Conservation (phyloP, 64 coral and sea anemone species). For the Catalaphyllia jardinei region DNA sequence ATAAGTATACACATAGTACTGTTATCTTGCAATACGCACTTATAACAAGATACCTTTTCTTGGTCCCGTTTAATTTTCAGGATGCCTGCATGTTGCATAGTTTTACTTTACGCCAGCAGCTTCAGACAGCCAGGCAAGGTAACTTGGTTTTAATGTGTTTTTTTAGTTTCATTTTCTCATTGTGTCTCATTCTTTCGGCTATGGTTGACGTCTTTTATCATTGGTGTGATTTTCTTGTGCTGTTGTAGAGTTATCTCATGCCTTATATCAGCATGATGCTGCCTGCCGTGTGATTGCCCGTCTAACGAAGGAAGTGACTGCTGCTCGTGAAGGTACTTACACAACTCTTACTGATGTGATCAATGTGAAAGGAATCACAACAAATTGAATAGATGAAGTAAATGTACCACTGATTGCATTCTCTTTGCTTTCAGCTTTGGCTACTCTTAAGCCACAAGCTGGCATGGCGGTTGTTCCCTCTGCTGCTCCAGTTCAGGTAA, state of each 20-base stretch:
- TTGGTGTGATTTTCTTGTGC: neutral
- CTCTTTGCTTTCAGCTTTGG: conserved; percentile 65
- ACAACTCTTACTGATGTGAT: neutral
- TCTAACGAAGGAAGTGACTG: conserved; percentile 96
- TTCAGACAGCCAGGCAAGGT: conserved; percentile 99
- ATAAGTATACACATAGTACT: too few relatives aligned
- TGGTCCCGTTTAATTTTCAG: conserved; percentile 38
- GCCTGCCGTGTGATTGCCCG: conserved; percentile 98
- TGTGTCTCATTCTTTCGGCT: neutral
- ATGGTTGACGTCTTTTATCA: neutral
- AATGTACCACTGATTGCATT: neutral
- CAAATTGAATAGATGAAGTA: neutral
- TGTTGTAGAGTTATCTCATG: conserved; percentile 93
- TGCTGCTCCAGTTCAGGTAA: conserved; percentile 64
- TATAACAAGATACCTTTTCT: neutral
- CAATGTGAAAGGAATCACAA: neutral
- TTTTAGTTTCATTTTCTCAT: too few relatives aligned
- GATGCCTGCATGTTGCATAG: conserved; percentile 99
- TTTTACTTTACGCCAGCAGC: conserved; percentile 92
- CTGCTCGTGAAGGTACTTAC: conserved; percentile 90
- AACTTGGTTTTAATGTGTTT: neutral
- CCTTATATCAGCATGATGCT: conserved; percentile 97
- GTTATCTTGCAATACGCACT: too few relatives aligned
- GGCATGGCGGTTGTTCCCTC: conserved; percentile 84
- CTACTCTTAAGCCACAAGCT: conserved; percentile 99